These are phyloP conservation scores for Ciconia stormi DNA, from an alignment of 2,113 vertebrate species.

Conservation along the genomic window DNA sequence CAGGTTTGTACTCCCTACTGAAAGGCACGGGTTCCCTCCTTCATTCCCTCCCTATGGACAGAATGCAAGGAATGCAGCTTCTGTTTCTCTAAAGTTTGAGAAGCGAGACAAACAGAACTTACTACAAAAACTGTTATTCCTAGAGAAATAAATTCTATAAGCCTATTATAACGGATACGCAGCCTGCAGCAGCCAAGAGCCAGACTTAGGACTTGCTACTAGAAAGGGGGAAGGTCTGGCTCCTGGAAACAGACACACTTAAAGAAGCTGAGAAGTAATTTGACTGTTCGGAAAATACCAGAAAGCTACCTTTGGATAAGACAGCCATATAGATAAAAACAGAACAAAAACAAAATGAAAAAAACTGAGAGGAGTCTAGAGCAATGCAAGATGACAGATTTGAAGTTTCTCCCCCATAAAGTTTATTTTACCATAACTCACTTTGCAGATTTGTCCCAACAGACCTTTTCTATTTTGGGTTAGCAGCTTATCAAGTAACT, in stretches of 20 bases:
- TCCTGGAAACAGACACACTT: neutral
- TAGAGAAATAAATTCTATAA: neutral
- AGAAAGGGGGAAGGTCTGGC: neutral
- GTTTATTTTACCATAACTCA: neutral
- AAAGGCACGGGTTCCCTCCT: neutral
- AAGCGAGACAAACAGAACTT: neutral
- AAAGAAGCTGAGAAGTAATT: neutral
- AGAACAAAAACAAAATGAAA: neutral
- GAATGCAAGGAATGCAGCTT: slow-evolving; percentile 18
- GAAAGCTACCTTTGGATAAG: neutral
- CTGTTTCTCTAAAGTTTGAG: neutral
- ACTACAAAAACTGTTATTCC: neutral
- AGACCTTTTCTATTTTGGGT: neutral
- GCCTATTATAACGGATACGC: neutral
- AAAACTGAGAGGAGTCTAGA: neutral
- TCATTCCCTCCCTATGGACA: neutral
- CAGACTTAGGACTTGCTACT: neutral
- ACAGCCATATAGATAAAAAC: neutral
- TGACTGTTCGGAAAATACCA: neutral
- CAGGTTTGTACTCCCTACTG: neutral
- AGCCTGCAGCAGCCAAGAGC: neutral
- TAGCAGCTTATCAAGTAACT: neutral
- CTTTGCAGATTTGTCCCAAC: neutral
- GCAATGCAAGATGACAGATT: neutral
- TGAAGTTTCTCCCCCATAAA: neutral